phyloP scores from a whole-genome alignment of 2,888 invertebrate genomes.

The Anticlea derivata region DNA sequence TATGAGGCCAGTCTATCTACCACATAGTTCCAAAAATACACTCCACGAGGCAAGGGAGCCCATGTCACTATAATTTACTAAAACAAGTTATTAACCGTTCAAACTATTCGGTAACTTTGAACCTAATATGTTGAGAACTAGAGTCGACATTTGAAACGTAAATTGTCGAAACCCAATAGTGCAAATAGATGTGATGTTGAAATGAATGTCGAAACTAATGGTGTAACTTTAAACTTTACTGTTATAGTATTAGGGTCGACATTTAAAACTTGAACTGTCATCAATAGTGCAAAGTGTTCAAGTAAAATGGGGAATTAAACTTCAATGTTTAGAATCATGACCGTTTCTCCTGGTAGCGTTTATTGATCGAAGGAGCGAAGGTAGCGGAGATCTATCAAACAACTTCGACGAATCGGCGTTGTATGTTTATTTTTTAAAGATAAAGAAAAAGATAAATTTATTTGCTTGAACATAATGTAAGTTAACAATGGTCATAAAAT shows the following conservation, averaged over 20 bases:
- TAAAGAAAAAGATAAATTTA: no score
- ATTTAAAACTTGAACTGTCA: background rate
- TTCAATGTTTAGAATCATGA: no score
- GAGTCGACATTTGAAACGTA: background rate
- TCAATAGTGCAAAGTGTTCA: constrained; percentile 3
- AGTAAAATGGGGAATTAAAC: background rate
- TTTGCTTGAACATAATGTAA: no score
- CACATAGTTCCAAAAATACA: constrained; percentile 19
- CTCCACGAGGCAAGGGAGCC: constrained; percentile 27
- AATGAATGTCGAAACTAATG: background rate
- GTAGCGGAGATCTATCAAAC: no score
- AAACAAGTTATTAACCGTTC: background rate
- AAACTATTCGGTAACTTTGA: background rate
- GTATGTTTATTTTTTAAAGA: no score
- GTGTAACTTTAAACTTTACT: background rate
- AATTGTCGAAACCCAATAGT: no score
- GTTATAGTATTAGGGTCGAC: background rate
- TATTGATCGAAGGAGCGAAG: no score
- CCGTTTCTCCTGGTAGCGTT: no score
- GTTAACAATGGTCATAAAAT: no score
- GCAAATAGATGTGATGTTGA: background rate
- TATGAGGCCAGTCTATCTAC: no score
- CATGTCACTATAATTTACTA: constrained; percentile 31
- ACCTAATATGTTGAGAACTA: background rate
- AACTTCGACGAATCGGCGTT: no score